Evolutionary conservation across 2,113 vertebrate genomes (phyloP), one percentile per base, ranked within the genome.

Genomic region (Eolophus roseicapilla): DNA sequence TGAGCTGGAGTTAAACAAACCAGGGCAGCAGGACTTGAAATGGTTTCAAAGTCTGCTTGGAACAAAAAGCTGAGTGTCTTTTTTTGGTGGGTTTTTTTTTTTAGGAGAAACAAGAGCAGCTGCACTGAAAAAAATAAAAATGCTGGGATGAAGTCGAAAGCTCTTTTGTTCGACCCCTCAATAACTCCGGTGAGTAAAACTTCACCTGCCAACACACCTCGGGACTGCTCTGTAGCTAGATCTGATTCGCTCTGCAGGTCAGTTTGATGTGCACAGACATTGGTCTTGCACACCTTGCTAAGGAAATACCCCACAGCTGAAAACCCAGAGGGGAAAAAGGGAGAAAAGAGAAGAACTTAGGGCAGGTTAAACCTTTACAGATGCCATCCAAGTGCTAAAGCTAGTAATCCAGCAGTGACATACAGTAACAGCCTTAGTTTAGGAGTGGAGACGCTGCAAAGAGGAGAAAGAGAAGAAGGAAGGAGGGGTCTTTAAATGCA

Each of bases 81-180:
- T 57, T 35, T 62, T n/a, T 82, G 33, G 15, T 79, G 53, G 37
- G 9, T 39, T 39, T 28, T 65, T 53, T 41, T 76, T 53, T 20
- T 13, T 29, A 47, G 52, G 69, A 52, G 71, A 82, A 95, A 82
- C 49, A 65, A 41, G 65, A 81, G 46, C 10, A 2, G 60, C 64
- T 24, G 19, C 20, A 28, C 35, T 88, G 60, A 49, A 44, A 78
- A 19, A 43, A 55, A 62, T 19, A 80, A 85, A 74, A 17, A 33
- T 7, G 5, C 71, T 41, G 92, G 67, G 55, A 53, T n/a, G 81
- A 85, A 82, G 49, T 28, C 43, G 27, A 55, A 53, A 74, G 62
- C 69, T 29, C 77, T 89, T 95, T 92, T 92, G 78, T 92, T 94
- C 82, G 82, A 64, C 74, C 43, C 53, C 39, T 76, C 75, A n/a